Evolutionary conservation across 1,140 invertebrate genomes (phyloP), one percentile per base, ranked within the genome.

Genomic region (Monochamus saltuarius): DNA sequence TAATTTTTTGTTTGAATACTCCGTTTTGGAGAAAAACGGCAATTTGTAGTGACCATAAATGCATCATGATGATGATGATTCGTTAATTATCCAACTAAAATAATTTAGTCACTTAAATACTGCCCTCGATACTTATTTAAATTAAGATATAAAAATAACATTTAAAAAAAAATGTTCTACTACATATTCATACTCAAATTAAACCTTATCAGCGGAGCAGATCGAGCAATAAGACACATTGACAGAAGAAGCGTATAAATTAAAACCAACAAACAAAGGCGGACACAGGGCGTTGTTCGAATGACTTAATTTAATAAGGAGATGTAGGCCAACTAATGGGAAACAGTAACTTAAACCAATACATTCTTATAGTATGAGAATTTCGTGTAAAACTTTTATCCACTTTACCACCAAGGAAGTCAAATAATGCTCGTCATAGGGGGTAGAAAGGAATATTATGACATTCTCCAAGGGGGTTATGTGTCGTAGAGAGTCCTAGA

Each of bases 371-470:
- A 62, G 52, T 62, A 64, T 64, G 39, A 35, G 47, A 57, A 58
- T 52, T 36, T 39, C 56, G 56, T 64, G 61, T 64, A 40, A 40
- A 47, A 49, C 37, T 50, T 42, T 39, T 54, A 42, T 66, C 43
- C 64, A 70, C 66, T 71, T 63, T 68, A 69, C 68, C 65, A 68
- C 61, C 69, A 56, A 65, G 47, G 53, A 64, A 56, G 61, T 29
- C 38, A 65, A 54, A 67, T 66, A 69, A 69, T 63, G 53, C 22
- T 37, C 61, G 9, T 64, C 60, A 37, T 43, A 62, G 68, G 69
- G 67, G 69, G 67, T 59, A 66, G 61, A 73, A 65, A 68, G 65
- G 67, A 73, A 73, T 73, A 71, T 73, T 73, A 68, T 73, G 71
- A 73, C 71, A 68, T 56, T 66, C 70, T 17, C 71, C 36, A 19